Conservation (phyloP, 2,797 vertebrate species). For the Nyctibius grandis region DNA sequence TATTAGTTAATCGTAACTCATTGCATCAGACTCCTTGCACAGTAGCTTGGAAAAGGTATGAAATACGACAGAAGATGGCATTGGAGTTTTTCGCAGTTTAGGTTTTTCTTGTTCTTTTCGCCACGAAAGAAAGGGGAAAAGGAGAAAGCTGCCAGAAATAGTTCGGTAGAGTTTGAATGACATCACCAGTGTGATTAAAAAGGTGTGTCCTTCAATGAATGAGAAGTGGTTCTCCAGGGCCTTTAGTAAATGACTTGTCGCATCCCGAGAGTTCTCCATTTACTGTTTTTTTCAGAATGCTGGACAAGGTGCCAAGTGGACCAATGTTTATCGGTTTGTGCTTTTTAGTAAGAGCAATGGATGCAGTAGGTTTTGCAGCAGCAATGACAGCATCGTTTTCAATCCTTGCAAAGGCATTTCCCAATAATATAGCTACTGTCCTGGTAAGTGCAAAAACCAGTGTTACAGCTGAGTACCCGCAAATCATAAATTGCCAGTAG, state of each 20-base stretch:
- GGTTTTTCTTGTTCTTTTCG: neutral
- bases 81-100: neutral
- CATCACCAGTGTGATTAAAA: neutral
- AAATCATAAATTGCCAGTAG: neutral
- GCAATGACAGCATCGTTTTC: slow-evolving; percentile 88
- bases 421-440: slow-evolving; percentile 90
- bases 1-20: neutral
- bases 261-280: neutral
- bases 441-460: slow-evolving; percentile 78
- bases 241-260: neutral
- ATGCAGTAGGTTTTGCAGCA: slow-evolving; percentile 88
- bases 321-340: slow-evolving; percentile 83
- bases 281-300: slow-evolving; percentile 73
- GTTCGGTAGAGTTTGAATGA: neutral
- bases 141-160: neutral
- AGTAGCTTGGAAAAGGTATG: neutral
- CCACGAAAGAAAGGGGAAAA: neutral
- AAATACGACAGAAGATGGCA: neutral
- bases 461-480: neutral
- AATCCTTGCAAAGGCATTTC: slow-evolving; percentile 87
- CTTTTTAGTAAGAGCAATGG: slow-evolving; percentile 86
- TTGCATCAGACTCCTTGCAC: neutral
- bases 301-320: slow-evolving; percentile 82
- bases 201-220: neutral
- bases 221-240: neutral